A percentile compares a stretch with the other conserved stretches of the same genome.
These are phyloP conservation scores for Pelecanus crispus DNA, from an alignment of 2,113 vertebrate genomes.

Conservation along the genomic window DNA sequence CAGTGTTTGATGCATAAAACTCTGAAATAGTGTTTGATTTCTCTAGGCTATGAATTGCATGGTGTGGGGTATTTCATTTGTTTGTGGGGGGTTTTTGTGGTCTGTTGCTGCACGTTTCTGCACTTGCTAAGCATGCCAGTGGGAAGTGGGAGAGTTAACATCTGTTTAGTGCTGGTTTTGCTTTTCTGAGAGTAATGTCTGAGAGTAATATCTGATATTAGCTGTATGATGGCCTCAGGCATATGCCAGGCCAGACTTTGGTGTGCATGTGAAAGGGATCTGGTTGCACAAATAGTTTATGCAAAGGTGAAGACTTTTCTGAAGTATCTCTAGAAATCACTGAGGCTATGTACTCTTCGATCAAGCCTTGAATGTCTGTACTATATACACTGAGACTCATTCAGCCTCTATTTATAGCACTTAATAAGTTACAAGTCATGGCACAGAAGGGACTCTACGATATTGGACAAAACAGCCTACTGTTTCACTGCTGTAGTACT, in stretches of 20 bases:
- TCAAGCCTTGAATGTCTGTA: background rate
- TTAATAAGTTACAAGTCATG: background rate
- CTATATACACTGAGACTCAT: background rate
- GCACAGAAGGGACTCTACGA: background rate
- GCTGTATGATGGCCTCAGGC: background rate
- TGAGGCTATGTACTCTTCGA: background rate
- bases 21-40: background rate
- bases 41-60: background rate
- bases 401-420: slow-evolving; percentile 9
- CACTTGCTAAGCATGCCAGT: background rate
- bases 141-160: background rate
- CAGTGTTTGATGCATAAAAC: background rate
- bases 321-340: background rate
- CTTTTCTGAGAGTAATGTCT: background rate
- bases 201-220: background rate
- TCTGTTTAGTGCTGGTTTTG: background rate
- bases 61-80: background rate
- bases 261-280: background rate
- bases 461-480: background rate
- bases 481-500: background rate
- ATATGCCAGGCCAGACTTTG: background rate
- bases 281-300: background rate
- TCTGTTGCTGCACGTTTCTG: background rate
- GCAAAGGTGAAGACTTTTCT: background rate
- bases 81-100: background rate